Evolutionary conservation across 2,888 invertebrate genomes (phyloP).

Genomic region (Chromoteleia sp.): DNA sequence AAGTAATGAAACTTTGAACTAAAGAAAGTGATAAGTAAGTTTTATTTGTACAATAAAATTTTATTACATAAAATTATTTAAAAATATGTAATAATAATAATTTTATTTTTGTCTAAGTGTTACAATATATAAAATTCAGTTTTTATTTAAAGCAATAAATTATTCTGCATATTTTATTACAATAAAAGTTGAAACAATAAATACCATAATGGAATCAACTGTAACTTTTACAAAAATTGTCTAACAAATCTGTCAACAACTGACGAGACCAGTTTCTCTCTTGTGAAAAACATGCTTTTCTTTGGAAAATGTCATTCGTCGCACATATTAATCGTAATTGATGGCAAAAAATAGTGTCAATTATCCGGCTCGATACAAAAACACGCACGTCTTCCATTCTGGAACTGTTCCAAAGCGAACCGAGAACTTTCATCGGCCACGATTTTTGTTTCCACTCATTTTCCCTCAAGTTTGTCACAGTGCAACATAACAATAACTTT

Average conservation of each 20-base stretch:
- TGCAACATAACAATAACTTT: constrained; percentile 42
- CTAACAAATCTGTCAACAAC: constrained; percentile 2
- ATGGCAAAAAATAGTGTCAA: constrained; percentile 50
- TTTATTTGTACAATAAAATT: too few species aligned
- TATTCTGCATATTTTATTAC: too few species aligned
- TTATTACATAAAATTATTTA: too few species aligned
- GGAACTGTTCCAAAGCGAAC: constrained; percentile 51
- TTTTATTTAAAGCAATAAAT: too few species aligned
- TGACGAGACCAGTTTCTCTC: constrained; percentile 33
- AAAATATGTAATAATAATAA: too few species aligned
- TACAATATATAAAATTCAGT: too few species aligned
- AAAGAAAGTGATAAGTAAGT: too few species aligned
- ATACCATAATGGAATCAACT: too few species aligned
- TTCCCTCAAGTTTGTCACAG: constrained; percentile 45
- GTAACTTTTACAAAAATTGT: background rate
- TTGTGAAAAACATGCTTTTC: constrained; percentile 36
- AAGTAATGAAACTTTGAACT: too few species aligned
- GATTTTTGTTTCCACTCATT: constrained; percentile 55
- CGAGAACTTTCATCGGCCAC: constrained; percentile 55
- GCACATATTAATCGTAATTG: constrained; percentile 60
- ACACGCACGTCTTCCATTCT: constrained; percentile 52
- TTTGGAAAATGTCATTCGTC: constrained; percentile 35
- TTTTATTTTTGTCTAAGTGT: too few species aligned
- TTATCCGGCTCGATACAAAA: constrained; percentile 45
- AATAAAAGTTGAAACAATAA: too few species aligned